A percentile compares a stretch with the other conserved stretches of the same genome.
Conservation (phyloP, 2,113 vertebrate species). For the Regulus satrapa region DNA sequence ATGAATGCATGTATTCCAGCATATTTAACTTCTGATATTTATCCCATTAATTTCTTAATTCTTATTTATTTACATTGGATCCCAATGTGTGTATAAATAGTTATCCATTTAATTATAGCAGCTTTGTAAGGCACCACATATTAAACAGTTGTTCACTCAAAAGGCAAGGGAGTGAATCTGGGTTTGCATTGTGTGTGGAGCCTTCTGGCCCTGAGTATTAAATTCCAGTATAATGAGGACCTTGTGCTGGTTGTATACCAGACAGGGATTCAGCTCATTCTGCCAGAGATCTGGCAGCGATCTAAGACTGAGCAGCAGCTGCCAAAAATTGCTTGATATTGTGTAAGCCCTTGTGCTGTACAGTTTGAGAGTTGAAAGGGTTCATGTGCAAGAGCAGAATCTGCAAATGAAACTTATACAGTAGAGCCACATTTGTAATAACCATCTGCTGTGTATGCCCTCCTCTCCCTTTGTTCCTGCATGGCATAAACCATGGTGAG, state of each 20-base stretch:
- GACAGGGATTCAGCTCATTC: slow-evolving; percentile 35
- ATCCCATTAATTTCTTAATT: slow-evolving; percentile 34
- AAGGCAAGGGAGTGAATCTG: slow-evolving; percentile 43
- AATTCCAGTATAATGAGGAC: slow-evolving; percentile 62
- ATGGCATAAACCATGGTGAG: neutral
- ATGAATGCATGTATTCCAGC: neutral
- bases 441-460: neutral
- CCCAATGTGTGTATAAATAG: neutral
- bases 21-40: slow-evolving; percentile 8
- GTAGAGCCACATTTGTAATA: neutral
- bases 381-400: neutral
- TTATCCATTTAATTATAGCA: slow-evolving; percentile 39
- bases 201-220: slow-evolving; percentile 51
- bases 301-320: slow-evolving; percentile 39
- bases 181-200: slow-evolving; percentile 48
- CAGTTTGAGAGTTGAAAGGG: neutral
- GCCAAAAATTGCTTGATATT: slow-evolving; percentile 62
- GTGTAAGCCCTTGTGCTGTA: slow-evolving; percentile 43
- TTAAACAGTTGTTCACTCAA: slow-evolving; percentile 39
- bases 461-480: neutral
- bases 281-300: slow-evolving; percentile 28
- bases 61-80: slow-evolving; percentile 35
- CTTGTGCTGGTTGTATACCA: slow-evolving; percentile 51
- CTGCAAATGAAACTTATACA: slow-evolving; percentile 32
- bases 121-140: slow-evolving; percentile 10